Base-by-base conservation (phyloP, 2,797 vertebrate genomes). In the Scleropages formosus region DNA sequence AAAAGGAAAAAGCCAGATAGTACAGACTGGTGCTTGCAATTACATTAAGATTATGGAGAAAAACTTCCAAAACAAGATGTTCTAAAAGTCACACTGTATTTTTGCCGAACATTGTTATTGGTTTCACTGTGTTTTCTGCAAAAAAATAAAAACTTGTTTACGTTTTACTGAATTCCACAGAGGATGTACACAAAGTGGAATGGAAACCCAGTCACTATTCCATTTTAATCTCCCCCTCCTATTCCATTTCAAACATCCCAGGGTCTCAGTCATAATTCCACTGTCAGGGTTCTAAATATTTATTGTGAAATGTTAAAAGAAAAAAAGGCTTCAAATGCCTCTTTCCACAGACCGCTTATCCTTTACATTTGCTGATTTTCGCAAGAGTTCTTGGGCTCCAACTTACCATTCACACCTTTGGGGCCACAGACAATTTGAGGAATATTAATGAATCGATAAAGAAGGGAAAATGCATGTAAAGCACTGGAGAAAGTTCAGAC, bases 161-260 rank as follows among this genome's bases (percentile, higher is more conserved):
- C 51, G n/a, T 15, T 58, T 71, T 51, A 31, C 51, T 51, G 22
- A 49, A 26, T 24, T 22, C 22, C 13, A 51, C 20, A 24, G 67
- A 49, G 46, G 51, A 2, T 56, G 53, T 56, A 18, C 53, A 56
- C 12, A 39, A 39, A 39, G 65, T 44, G 51, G 46, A 68, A 56
- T 24, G 51, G 27, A 31, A 56, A 15, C 51, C 46, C 22, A 9
- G 20, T 39, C 31, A 39, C 6, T 39, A 51, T 46, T 49, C 49
- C 65, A 24, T 67, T 67, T 70, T 53, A 31, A 22, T 51, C 15
- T 0, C 44, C 22, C 87, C 87, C 85, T 82, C 86, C 87, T 89
- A 87, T 88, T 90, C 86, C 85, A 89, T 90, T 91, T 91, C 89
- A 91, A 90, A 91, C 85, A 90, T 86, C 87, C 87, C 74, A n/a